Conservation (phyloP, 2,113 vertebrate genomes). For the Heloderma charlesbogerti region DNA sequence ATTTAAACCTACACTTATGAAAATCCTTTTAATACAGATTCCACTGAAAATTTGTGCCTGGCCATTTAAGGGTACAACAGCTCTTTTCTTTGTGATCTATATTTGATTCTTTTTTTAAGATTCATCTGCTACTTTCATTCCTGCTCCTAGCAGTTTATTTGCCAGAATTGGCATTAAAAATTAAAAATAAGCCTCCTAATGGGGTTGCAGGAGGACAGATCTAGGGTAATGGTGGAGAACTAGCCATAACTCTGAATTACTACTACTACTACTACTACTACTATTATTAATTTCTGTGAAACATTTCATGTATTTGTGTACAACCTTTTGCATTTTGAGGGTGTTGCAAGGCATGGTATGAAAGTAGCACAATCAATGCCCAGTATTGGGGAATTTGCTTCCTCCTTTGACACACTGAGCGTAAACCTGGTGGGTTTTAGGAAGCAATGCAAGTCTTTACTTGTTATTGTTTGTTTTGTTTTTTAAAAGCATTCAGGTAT, state of each 20-base stretch:
- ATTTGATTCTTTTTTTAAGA: slow-evolving; percentile 16
- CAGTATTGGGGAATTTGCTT: neutral
- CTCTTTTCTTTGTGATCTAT: neutral
- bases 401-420: no score
- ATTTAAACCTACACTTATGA: neutral
- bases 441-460: neutral
- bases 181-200: slow-evolving; percentile 6
- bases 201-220: neutral
- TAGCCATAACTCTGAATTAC: slow-evolving; percentile 8
- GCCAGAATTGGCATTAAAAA: slow-evolving; percentile 1
- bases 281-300: neutral
- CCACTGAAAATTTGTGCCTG: neutral
- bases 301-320: neutral
- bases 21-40: neutral
- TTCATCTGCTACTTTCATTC: neutral
- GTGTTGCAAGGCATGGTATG: neutral
- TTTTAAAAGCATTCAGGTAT: neutral
- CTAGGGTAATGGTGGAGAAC: neutral
- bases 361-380: neutral
- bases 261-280: neutral
- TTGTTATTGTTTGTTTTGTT: neutral
- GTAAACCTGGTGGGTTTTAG: neutral
- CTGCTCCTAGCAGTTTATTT: neutral
- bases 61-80: neutral
- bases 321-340: neutral